Evolutionary conservation across 2,113 vertebrate genomes (phyloP).

Genomic region (Beaufortia kweichowensis): DNA sequence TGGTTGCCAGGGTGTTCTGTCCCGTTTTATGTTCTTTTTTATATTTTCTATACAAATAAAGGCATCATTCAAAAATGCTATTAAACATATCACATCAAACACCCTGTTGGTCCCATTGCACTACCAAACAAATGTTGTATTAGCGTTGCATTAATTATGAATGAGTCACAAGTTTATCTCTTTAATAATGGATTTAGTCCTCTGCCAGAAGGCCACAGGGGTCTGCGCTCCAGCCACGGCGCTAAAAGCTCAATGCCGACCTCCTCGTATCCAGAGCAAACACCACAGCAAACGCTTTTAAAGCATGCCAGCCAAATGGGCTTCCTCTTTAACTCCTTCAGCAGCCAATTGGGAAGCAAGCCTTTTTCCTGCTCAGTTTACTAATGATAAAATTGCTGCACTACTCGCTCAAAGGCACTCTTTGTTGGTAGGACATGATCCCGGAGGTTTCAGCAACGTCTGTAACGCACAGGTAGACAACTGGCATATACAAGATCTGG

Average conservation of each 20-base stretch:
- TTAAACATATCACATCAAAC: too few relatives aligned
- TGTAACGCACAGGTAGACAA: slow-evolving; percentile 62
- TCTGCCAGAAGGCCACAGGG: slow-evolving; percentile 41
- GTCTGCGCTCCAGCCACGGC: slow-evolving; percentile 45
- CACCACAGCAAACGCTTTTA: slow-evolving; percentile 54
- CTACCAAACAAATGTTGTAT: slow-evolving; percentile 33
- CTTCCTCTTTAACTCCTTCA: slow-evolving; percentile 67
- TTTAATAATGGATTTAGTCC: slow-evolving; percentile 57
- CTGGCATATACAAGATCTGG: slow-evolving; percentile 55
- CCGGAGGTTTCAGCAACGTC: slow-evolving; percentile 64
- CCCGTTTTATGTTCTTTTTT: too few relatives aligned
- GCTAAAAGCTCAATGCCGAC: slow-evolving; percentile 53
- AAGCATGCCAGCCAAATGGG: slow-evolving; percentile 57
- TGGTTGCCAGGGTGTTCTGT: too few relatives aligned
- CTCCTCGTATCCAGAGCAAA: slow-evolving; percentile 56
- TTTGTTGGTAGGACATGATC: slow-evolving; percentile 72
- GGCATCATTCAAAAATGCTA: too few relatives aligned
- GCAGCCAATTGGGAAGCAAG: slow-evolving; percentile 58
- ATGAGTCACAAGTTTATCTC: slow-evolving; percentile 43
- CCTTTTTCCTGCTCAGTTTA: slow-evolving; percentile 75
- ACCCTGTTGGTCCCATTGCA: too few relatives aligned
- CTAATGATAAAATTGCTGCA: slow-evolving; percentile 74
- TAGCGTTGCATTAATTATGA: slow-evolving; percentile 44
- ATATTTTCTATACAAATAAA: too few relatives aligned
- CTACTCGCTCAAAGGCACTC: slow-evolving; percentile 66